Conservation (phyloP, 2,797 vertebrate species). For the Ctenopoma kingsleyae region DNA sequence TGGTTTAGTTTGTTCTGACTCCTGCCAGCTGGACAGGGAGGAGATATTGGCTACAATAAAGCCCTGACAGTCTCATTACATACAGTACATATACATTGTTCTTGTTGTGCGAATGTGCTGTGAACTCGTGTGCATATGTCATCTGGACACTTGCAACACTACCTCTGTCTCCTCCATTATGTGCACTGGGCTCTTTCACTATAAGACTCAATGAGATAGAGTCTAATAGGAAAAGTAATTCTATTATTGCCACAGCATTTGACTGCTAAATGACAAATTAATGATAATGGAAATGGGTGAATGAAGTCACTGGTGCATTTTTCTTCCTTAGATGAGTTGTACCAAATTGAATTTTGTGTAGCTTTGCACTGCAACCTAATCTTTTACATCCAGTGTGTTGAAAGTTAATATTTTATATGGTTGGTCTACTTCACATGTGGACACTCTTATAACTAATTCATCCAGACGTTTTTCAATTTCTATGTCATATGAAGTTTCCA, state of each 20-base stretch:
- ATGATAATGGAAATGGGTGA: slow-evolving; percentile 53
- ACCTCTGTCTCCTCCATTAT: slow-evolving; percentile 46
- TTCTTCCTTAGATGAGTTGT: slow-evolving; percentile 29
- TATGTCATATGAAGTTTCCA: slow-evolving; percentile 6
- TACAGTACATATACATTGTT: slow-evolving; percentile 45
- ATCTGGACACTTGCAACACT: slow-evolving; percentile 58
- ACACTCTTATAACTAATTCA: slow-evolving; percentile 73
- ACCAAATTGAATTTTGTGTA: slow-evolving; percentile 44
- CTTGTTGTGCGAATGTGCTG: slow-evolving; percentile 52
- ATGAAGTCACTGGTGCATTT: slow-evolving; percentile 55
- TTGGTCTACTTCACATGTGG: slow-evolving; percentile 67
- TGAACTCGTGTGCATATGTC: slow-evolving; percentile 56
- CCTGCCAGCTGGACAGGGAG: slow-evolving; percentile 26
- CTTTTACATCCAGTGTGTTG: slow-evolving; percentile 57
- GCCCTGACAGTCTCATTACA: slow-evolving; percentile 61
- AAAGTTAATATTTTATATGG: slow-evolving; percentile 75
- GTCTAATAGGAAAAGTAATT: slow-evolving; percentile 70
- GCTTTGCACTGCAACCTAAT: slow-evolving; percentile 40
- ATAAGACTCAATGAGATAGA: slow-evolving; percentile 57
- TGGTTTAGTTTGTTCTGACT: slow-evolving; percentile 45
- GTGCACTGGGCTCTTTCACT: slow-evolving; percentile 50
- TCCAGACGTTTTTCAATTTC: slow-evolving; percentile 60
- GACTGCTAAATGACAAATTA: slow-evolving; percentile 65
- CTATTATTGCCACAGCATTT: slow-evolving; percentile 67
- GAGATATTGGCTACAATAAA: slow-evolving; percentile 36